Evolutionary conservation across 2,113 vertebrate genomes (phyloP).

Genomic region (Bagarius yarrelli): DNA sequence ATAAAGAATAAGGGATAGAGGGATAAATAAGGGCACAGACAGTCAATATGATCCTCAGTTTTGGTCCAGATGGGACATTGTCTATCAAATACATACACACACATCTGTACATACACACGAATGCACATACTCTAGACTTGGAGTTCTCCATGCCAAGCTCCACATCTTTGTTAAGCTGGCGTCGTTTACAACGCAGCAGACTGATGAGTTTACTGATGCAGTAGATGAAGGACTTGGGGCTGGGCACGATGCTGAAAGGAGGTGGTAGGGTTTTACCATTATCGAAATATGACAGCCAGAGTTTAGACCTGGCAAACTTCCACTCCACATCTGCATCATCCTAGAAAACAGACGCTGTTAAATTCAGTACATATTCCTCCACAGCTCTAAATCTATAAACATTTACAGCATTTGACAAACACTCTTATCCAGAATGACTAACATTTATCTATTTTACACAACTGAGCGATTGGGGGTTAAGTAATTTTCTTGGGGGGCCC

Average conservation of each 20-base stretch:
- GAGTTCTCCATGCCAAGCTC: slow-evolving; percentile 83
- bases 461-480: too few species aligned
- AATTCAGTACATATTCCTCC: neutral
- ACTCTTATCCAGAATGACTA: too few species aligned
- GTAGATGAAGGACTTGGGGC: slow-evolving; percentile 84
- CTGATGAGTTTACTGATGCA: slow-evolving; percentile 74
- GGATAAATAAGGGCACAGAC: neutral
- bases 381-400: neutral
- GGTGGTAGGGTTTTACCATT: slow-evolving; percentile 86
- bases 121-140: slow-evolving; percentile 79
- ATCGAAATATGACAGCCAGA: slow-evolving; percentile 88
- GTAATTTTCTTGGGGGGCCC: too few species aligned
- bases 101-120: neutral
- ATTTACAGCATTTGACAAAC: too few species aligned
- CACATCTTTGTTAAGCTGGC: slow-evolving; percentile 76
- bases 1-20: neutral
- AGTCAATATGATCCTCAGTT: neutral
- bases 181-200: slow-evolving; percentile 76
- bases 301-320: slow-evolving; percentile 88
- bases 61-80: neutral
- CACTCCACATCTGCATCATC: slow-evolving; percentile 88
- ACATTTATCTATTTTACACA: too few species aligned
- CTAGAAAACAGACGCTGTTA: slow-evolving; percentile 57
- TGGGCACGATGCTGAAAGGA: slow-evolving; percentile 85
- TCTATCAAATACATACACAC: neutral